Evolutionary conservation across 2,113 vertebrate genomes (phyloP), one percentile per base, ranked within the genome.

Genomic region (Psittacula cyanocephala): DNA sequence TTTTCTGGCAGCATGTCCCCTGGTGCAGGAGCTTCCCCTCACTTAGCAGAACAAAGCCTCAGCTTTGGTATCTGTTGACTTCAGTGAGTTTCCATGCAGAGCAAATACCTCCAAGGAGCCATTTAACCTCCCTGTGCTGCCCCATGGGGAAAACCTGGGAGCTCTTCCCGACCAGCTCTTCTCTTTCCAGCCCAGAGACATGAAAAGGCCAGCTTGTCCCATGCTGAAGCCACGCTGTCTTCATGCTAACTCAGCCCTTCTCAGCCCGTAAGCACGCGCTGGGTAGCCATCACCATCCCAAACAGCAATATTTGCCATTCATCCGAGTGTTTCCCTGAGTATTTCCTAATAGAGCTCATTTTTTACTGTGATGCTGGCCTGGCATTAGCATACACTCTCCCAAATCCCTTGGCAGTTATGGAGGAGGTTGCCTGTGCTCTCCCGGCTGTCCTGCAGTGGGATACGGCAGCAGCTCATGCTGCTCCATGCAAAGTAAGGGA

Each of bases 231-330:
- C 19, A 20, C 6, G 7, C 63, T 50, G 13, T 2, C 14, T 33
- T 35, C 46, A 55, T 0, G 1, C 23, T 39, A 47, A 52, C 74
- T 62, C n/a, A 50, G 49, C 53, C 39, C 39, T 7, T 44, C 55
- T 39, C 55, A 37, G 31, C 72, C 72, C 7, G 0, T 17, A n/a
- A 68, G 13, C 47, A n/a, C 0, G 0, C 15, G 7, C 65, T 29
- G 13, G n/a, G 37, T 11, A 49, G 50, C 25, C 33, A 70, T 17
- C 0, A 1, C 39, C 39, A 50, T 7, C 57, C 80, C 76, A 74
- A 53, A 55, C 31, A 33, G 11, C 62, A 69, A 6, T n/a, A n/a
- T 53, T 64, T 74, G 65, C 27, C 6, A 3, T 49, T 78, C 55
- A 74, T 12, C 35, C 0, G 0, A 74, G 35, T 65, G 24, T 53